These are phyloP conservation scores for Tridacna gigas DNA, from an alignment of 2,888 invertebrate species.

Conservation along the genomic window DNA sequence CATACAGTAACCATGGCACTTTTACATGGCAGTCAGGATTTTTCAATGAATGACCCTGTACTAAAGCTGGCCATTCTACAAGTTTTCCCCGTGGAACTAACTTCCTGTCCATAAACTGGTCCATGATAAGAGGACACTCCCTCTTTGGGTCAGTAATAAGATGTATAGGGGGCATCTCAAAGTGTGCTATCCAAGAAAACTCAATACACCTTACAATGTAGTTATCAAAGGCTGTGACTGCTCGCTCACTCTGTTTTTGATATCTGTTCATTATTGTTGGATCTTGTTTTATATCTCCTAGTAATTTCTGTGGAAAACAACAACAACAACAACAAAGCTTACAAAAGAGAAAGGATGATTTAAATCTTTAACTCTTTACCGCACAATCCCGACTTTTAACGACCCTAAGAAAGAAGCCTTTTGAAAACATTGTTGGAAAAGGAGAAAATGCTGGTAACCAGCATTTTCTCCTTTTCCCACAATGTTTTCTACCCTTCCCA, in stretches of 20 bases:
- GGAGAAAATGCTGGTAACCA: no score
- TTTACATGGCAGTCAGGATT: neutral
- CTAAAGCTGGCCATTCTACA: slow-evolving; percentile 54
- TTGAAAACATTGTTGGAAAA: no score
- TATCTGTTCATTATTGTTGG: neutral
- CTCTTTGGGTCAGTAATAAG: slow-evolving; percentile 34
- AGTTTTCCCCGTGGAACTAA: neutral
- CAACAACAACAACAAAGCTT: neutral
- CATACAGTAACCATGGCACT: slow-evolving; percentile 40
- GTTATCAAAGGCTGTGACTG: slow-evolving; percentile 12
- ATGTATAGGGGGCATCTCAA: slow-evolving; percentile 28
- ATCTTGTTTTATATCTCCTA: neutral
- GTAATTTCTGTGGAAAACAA: neutral
- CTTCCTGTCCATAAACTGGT: slow-evolving; percentile 24
- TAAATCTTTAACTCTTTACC: no score
- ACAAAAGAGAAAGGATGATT: no score
- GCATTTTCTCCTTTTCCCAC: no score
- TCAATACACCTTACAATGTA: slow-evolving; percentile 43
- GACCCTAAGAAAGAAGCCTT: no score
- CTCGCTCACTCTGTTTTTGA: neutral
- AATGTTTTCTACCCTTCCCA: no score
- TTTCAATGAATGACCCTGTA: slow-evolving; percentile 25
- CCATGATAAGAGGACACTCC: slow-evolving; percentile 36
- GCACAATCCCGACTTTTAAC: no score
- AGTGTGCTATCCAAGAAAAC: slow-evolving; percentile 43